These are phyloP conservation scores for Sinocyclocheilus anophthalmus DNA, from an alignment of 2,113 vertebrate species.

Conservation along the genomic window DNA sequence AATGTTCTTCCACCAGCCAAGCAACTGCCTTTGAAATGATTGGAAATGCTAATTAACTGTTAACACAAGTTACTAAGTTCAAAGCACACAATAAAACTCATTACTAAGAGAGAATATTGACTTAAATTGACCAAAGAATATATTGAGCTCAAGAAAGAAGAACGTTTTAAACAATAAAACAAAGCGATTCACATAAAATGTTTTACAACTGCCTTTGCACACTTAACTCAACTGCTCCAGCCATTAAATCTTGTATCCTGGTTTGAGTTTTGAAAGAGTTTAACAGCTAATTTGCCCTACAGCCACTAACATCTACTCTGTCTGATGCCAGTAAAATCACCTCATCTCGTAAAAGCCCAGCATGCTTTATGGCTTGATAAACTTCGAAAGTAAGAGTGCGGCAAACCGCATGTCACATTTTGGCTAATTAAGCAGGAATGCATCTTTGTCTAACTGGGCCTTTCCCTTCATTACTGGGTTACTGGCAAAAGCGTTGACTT, in stretches of 20 bases:
- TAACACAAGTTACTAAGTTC: neutral
- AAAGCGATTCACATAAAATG: neutral
- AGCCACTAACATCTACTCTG: slow-evolving; percentile 44
- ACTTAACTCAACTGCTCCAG: neutral
- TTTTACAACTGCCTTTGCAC: neutral
- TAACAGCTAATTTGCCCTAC: slow-evolving; percentile 16
- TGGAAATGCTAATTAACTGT: neutral
- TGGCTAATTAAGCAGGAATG: slow-evolving; percentile 42
- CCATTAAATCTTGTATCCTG: slow-evolving; percentile 1
- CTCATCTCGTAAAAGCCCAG: slow-evolving; percentile 13
- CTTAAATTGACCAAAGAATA: neutral
- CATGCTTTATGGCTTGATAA: slow-evolving; percentile 12
- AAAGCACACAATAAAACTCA: neutral
- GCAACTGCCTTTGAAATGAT: neutral
- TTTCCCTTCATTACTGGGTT: neutral
- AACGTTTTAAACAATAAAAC: neutral
- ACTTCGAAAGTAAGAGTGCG: slow-evolving; percentile 45
- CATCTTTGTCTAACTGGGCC: neutral
- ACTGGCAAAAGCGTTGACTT: slow-evolving; percentile 20
- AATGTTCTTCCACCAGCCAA: neutral
- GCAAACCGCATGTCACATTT: slow-evolving; percentile 46
- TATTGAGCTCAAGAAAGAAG: neutral
- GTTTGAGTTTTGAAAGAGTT: neutral
- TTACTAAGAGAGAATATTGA: neutral
- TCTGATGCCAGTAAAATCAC: slow-evolving; percentile 41